phyloP scores from a whole-genome alignment of 2,888 invertebrate genomes.

The Cristatella mucedo region DNA sequence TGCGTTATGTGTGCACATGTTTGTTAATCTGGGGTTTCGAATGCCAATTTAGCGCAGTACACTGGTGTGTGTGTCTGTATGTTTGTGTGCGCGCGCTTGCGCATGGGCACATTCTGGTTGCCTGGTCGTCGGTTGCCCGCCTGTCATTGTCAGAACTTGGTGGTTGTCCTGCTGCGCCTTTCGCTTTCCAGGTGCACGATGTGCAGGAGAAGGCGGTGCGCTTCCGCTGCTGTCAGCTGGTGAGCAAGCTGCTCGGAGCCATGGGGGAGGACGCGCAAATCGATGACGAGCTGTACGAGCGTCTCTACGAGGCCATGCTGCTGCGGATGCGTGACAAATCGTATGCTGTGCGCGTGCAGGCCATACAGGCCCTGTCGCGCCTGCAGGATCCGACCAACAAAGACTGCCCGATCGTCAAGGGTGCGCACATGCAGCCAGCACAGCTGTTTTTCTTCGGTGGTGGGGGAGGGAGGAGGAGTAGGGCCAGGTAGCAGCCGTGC shows the following conservation, averaged over 20 bases:
- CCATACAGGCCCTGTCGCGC: conserved; percentile 58
- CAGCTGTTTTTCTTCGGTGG: too few relatives aligned
- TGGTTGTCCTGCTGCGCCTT: too few relatives aligned
- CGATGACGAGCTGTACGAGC: conserved; percentile 58
- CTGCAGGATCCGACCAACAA: conserved; percentile 61
- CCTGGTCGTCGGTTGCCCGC: too few relatives aligned
- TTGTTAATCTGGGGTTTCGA: too few relatives aligned
- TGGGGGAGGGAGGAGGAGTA: too few relatives aligned
- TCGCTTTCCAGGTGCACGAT: conserved; percentile 26
- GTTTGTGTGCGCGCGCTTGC: too few relatives aligned
- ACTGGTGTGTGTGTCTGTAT: too few relatives aligned
- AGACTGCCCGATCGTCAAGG: conserved; percentile 56
- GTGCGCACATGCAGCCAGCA: conserved; percentile 25
- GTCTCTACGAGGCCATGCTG: conserved; percentile 53
- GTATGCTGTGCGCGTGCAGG: conserved; percentile 59
- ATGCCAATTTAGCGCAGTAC: too few relatives aligned
- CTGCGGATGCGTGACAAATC: conserved; percentile 54
- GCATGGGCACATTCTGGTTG: too few relatives aligned
- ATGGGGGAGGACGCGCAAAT: conserved; percentile 59
- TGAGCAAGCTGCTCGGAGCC: conserved; percentile 56
- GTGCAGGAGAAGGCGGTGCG: conserved; percentile 47
- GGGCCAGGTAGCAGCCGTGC: too few relatives aligned
- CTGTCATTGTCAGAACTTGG: too few relatives aligned
- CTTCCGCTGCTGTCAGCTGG: conserved; percentile 58
- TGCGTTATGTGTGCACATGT: too few relatives aligned